phyloP scores from a whole-genome alignment of 2,797 vertebrate species.

The Pseudopleuronectes americanus region DNA sequence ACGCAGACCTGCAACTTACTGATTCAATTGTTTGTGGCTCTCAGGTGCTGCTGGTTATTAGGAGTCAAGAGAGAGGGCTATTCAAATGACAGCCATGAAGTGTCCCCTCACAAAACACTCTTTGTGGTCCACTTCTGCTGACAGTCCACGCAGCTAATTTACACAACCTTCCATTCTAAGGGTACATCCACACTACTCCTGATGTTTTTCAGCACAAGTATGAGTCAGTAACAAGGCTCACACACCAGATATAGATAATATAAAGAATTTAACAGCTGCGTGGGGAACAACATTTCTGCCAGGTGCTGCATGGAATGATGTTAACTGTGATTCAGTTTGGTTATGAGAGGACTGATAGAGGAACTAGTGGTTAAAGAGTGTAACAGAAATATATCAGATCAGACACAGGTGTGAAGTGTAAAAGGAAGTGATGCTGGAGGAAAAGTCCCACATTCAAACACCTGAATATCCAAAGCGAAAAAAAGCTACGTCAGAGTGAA shows the following conservation, averaged over 20 bases:
- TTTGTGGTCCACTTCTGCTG: fast-evolving
- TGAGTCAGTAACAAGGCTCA: neutral
- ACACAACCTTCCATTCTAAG: neutral
- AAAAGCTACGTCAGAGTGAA: neutral
- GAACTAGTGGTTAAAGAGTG: slow-evolving; percentile 38
- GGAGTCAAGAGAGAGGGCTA: slow-evolving; percentile 24
- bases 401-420: slow-evolving; percentile 5
- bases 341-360: slow-evolving; percentile 27
- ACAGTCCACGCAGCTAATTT: neutral
- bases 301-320: slow-evolving; percentile 19
- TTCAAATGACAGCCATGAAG: slow-evolving; percentile 13
- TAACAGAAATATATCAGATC: slow-evolving; percentile 35
- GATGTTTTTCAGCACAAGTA: neutral
- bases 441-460: slow-evolving; percentile 21
- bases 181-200: neutral
- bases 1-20: slow-evolving; percentile 13
- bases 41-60: slow-evolving; percentile 21
- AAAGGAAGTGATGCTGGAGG: slow-evolving; percentile 26
- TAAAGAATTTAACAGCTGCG: neutral
- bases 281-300: slow-evolving; percentile 1
- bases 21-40: slow-evolving; percentile 18
- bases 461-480: neutral
- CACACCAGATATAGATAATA: neutral
- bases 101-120: neutral
- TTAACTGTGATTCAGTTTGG: slow-evolving; percentile 13